Percentiles rank a stretch among this genome's conserved stretches.
Conservation (phyloP, 2,797 vertebrate species). For the Mus caroli region DNA sequence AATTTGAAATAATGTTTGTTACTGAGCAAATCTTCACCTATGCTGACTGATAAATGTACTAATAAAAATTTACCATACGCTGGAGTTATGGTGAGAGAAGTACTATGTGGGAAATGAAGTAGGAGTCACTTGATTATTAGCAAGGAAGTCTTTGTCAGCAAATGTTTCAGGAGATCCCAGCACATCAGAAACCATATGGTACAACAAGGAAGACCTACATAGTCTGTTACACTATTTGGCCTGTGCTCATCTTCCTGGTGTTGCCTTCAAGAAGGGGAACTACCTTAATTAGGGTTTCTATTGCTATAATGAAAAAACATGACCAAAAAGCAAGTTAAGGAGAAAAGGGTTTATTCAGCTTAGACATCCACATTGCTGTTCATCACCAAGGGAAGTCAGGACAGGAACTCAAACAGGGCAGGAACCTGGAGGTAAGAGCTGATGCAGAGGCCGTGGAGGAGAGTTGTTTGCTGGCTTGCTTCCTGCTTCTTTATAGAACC, state of each 20-base stretch:
- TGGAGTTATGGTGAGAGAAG: not conserved
- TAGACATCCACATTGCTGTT: too few relatives aligned
- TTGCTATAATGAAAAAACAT: too few relatives aligned
- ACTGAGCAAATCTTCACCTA: not conserved
- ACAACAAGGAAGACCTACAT: not conserved
- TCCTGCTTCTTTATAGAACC: too few relatives aligned
- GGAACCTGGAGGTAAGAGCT: too few relatives aligned
- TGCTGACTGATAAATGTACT: not conserved
- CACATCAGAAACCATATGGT: not conserved
- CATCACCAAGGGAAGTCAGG: too few relatives aligned
- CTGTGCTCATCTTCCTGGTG: not conserved
- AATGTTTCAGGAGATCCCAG: not conserved
- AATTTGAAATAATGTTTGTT: not conserved
- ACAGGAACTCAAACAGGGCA: too few relatives aligned
- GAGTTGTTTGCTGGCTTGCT: too few relatives aligned
- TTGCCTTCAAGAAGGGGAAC: not conserved
- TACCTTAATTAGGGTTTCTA: not conserved
- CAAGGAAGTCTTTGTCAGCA: conserved; percentile 7
- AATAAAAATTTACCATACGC: not conserved
- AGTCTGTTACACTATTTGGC: not conserved
- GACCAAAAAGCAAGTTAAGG: too few relatives aligned
- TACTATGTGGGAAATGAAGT: not conserved
- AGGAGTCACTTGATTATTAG: not conserved
- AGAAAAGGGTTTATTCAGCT: too few relatives aligned
- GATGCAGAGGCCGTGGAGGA: too few relatives aligned